Evolutionary conservation across 2,888 invertebrate genomes (phyloP).

Genomic region (Piscicola geometra): DNA sequence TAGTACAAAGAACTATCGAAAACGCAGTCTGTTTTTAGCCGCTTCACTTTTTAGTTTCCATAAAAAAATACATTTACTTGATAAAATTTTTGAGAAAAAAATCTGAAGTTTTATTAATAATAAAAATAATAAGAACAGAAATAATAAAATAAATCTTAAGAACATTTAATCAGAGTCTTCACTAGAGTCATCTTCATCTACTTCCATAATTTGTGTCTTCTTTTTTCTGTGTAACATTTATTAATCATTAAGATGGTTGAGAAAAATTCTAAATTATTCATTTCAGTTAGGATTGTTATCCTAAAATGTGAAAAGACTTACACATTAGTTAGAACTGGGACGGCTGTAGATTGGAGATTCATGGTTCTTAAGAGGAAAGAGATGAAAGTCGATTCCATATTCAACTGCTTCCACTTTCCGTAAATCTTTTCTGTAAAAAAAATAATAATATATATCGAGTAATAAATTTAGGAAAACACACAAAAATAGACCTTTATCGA

Average conservation of each 20-base stretch:
- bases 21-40: no score
- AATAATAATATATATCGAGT: no score
- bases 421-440: not conserved
- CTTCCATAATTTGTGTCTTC: not conserved
- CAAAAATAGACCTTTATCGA: no score
- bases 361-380: not conserved
- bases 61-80: no score
- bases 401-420: slow-evolving; percentile 12
- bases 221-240: not conserved
- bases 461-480: no score
- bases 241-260: not conserved
- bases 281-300: not conserved
- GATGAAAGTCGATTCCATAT: not conserved
- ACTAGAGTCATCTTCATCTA: not conserved
- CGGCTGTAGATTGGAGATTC: not conserved
- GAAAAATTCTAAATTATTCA: not conserved
- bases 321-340: not conserved
- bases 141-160: no score
- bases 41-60: no score
- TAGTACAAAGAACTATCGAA: no score
- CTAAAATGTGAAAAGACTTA: not conserved
- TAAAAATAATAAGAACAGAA: no score
- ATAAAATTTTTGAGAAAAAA: no score
- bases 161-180: slow-evolving; percentile 4
- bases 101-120: no score